Evolutionary conservation across 2,888 invertebrate genomes (phyloP).

Genomic region (Latrodectus elegans): DNA sequence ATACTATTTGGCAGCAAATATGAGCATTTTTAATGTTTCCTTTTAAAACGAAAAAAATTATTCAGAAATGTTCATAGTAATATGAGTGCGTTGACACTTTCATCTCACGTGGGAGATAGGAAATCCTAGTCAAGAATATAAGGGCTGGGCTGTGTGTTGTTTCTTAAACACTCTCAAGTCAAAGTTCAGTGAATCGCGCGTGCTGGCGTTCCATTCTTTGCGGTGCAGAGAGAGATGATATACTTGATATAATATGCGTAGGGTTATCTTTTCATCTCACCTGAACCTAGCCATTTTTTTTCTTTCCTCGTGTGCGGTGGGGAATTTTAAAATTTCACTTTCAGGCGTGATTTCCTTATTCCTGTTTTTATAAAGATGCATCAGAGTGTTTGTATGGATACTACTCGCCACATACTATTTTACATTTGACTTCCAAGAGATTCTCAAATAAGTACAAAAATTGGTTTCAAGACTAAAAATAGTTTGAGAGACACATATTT

Average conservation of each 20-base stretch:
- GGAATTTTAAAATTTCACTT: slow-evolving; percentile 3
- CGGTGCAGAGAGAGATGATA: neutral
- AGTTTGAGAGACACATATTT: no score
- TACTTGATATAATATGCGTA: neutral
- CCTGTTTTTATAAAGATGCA: neutral
- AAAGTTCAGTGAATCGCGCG: neutral
- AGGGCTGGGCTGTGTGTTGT: neutral
- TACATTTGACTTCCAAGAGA: no score
- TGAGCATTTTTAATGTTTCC: no score
- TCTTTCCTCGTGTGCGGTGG: neutral
- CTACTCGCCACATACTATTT: no score
- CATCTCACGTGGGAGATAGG: neutral
- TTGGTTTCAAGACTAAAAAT: no score
- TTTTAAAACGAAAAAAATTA: no score
- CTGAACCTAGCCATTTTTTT: neutral
- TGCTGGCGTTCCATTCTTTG: neutral
- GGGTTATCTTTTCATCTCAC: slow-evolving; percentile 1
- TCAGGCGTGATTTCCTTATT: neutral
- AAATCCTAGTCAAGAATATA: neutral
- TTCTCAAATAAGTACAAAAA: no score
- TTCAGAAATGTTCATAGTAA: no score
- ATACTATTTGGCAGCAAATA: no score
- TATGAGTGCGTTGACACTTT: neutral
- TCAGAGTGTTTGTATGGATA: no score
- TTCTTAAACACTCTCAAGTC: neutral